Percentiles rank a stretch among this genome's conserved stretches.
phyloP scores from a whole-genome alignment of 2,888 invertebrate species.

The Orthosia gracilis region DNA sequence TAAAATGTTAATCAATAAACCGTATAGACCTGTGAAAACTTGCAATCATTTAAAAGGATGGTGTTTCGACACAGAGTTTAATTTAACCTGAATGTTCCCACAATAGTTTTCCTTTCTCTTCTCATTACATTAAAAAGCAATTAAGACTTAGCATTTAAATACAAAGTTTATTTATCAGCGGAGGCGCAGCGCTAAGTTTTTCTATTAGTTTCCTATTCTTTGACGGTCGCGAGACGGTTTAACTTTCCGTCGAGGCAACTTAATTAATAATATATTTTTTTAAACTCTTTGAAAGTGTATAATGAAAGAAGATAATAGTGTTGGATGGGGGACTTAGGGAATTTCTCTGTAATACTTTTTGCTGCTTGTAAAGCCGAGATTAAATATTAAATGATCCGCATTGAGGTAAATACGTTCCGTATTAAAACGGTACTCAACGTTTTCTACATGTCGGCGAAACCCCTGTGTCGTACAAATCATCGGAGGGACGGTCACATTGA shows the following conservation, averaged over 20 bases:
- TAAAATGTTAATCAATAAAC: not conserved
- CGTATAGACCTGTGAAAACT: not conserved
- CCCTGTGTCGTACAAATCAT: conserved; percentile 20
- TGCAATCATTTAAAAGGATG: not conserved
- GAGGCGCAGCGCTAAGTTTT: conserved; percentile 19
- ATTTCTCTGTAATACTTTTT: not conserved
- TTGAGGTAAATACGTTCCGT: conserved; percentile 10
- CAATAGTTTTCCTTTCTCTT: not conserved
- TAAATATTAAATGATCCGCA: conserved; percentile 26
- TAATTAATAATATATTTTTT: conserved; percentile 38
- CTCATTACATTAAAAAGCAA: conserved; percentile 37
- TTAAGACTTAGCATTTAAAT: conserved; percentile 30
- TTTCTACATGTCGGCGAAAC: not conserved
- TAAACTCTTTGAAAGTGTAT: conserved; percentile 20
- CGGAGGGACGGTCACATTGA: conserved; percentile 12
- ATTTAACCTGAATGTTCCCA: not conserved
- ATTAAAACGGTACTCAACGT: conserved; percentile 12
- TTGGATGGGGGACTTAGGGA: not conserved
- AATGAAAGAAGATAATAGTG: conserved; percentile 19
- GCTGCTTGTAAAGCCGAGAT: conserved; percentile 9
- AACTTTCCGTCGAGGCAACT: conserved; percentile 29
- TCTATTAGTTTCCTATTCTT: conserved; percentile 35
- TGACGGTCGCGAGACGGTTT: conserved; percentile 22
- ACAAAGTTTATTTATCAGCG: conserved; percentile 40
- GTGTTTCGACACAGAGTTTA: not conserved